These are phyloP conservation scores for Turritopsis rubra DNA, from an alignment of 30 jellyfish, hydroid and myxozoan species.

Conservation along the genomic window DNA sequence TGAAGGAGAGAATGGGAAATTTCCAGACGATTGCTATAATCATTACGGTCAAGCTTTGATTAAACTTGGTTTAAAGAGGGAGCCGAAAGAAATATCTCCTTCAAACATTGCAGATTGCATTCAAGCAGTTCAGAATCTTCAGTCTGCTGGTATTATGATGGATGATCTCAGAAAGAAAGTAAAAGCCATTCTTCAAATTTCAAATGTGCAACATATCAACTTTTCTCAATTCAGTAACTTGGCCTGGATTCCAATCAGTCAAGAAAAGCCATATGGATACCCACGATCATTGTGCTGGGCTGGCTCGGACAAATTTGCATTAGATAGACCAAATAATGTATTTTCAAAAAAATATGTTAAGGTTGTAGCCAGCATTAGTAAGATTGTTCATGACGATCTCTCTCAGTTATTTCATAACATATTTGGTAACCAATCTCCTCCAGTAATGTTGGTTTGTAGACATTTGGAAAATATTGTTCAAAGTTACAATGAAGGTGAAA, in stretches of 20 bases:
- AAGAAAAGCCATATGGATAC: neutral
- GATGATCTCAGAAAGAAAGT: neutral
- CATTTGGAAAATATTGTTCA: neutral
- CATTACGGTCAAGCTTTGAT: constrained; percentile 7
- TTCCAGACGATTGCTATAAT: constrained; percentile 36
- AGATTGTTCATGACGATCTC: neutral
- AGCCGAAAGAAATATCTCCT: neutral
- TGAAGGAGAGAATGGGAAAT: constrained; percentile 24
- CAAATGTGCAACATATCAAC: neutral
- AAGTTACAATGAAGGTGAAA: constrained; percentile 19
- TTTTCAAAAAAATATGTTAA: neutral
- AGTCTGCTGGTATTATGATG: too few species aligned
- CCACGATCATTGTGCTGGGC: constrained; percentile 2
- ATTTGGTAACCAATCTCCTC: neutral
- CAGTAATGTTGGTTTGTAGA: neutral
- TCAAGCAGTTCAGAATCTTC: neutral
- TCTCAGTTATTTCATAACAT: neutral
- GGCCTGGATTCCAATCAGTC: neutral
- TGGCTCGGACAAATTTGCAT: neutral
- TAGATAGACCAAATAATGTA: neutral
- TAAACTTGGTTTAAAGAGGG: constrained; percentile 37
- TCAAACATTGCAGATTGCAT: neutral
- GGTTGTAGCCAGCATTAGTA: neutral
- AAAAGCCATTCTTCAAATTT: neutral
- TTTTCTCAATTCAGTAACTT: neutral